phyloP scores from a whole-genome alignment of 2,888 invertebrate species.

The Caenorhabditis doughertyi region DNA sequence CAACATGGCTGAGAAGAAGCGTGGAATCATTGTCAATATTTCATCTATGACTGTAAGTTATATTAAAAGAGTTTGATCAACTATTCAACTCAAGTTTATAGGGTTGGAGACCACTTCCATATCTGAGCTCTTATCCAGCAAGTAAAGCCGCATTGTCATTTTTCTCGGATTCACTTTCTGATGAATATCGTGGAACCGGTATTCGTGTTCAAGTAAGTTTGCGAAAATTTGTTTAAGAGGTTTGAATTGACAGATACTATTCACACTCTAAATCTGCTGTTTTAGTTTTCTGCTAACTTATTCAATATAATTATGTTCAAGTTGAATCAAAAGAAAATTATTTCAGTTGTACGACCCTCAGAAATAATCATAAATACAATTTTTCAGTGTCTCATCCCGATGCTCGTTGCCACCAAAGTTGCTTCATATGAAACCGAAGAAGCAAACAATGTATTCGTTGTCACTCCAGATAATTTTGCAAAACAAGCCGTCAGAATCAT shows the following conservation, averaged over 20 bases:
- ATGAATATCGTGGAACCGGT: slow-evolving; percentile 78
- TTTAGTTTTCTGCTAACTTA: neutral
- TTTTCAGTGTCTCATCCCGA: slow-evolving; percentile 79
- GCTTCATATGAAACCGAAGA: slow-evolving; percentile 80
- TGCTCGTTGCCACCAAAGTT: slow-evolving; percentile 82
- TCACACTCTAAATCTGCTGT: no score
- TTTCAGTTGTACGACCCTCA: no score
- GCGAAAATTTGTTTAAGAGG: no score
- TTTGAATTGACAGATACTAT: no score
- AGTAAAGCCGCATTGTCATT: slow-evolving; percentile 81
- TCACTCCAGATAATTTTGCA: slow-evolving; percentile 80
- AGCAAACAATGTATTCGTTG: slow-evolving; percentile 80
- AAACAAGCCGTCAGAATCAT: slow-evolving; percentile 79
- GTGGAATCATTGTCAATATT: slow-evolving; percentile 81
- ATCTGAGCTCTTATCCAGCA: slow-evolving; percentile 81
- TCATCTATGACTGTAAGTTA: slow-evolving; percentile 80
- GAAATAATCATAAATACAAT: neutral
- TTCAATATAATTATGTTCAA: no score
- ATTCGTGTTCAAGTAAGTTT: slow-evolving; percentile 77
- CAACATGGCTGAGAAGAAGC: slow-evolving; percentile 79
- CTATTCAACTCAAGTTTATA: slow-evolving; percentile 46
- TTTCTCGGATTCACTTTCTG: slow-evolving; percentile 79
- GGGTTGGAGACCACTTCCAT: slow-evolving; percentile 82
- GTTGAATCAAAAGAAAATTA: no score
- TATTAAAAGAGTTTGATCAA: neutral